Evolutionary conservation across 2,113 vertebrate genomes (phyloP).

Genomic region (Rhegmatorhina hoffmannsi): DNA sequence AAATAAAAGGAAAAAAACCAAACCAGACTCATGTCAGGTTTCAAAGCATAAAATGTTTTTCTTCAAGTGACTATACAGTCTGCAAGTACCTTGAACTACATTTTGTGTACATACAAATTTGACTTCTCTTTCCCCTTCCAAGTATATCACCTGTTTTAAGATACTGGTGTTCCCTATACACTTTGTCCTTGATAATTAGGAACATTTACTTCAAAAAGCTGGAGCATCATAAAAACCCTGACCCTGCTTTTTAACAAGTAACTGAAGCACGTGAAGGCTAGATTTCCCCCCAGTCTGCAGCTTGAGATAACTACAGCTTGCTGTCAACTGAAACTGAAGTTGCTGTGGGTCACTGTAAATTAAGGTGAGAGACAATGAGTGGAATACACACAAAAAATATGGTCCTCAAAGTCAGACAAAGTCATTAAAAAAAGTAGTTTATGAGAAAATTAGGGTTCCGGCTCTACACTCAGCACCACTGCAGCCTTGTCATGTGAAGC

Average conservation of each 20-base stretch:
- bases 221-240: neutral
- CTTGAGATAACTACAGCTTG: neutral
- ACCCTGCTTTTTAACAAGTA: neutral
- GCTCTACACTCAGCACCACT: neutral
- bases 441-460: neutral
- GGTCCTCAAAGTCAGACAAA: neutral
- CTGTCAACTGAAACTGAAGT: neutral
- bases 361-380: neutral
- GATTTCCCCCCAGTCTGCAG: neutral
- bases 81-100: neutral
- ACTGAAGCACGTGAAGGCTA: neutral
- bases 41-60: conserved; percentile 30
- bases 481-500: neutral
- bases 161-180: neutral
- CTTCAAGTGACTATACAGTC: neutral
- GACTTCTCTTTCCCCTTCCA: neutral
- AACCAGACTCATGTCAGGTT: neutral
- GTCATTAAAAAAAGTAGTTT: neutral
- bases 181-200: neutral
- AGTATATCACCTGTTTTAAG: neutral
- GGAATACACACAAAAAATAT: neutral
- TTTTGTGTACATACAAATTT: neutral
- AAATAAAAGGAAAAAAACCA: no score
- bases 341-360: neutral
- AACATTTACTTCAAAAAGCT: neutral